Evolutionary conservation across 2,888 invertebrate species (phyloP).

Genomic region (Camptogramma bilineatum): DNA sequence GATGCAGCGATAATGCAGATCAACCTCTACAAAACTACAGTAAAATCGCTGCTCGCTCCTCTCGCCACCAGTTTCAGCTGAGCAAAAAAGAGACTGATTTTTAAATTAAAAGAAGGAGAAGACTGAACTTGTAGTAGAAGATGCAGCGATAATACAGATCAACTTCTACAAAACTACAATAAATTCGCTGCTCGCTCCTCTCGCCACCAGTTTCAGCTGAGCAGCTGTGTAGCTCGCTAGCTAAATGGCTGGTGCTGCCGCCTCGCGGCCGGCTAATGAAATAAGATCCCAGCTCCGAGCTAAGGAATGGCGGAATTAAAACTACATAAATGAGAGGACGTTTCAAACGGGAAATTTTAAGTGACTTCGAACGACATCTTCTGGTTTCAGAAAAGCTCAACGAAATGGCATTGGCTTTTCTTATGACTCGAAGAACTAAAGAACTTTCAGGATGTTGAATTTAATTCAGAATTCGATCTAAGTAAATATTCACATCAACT

Average conservation of each 20-base stretch:
- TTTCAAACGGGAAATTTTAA: slow-evolving; percentile 65
- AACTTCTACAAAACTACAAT: not conserved
- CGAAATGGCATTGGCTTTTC: slow-evolving; percentile 19
- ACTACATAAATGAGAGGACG: slow-evolving; percentile 81
- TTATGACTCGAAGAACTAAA: slow-evolving; percentile 1
- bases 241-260: slow-evolving; percentile 75
- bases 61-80: slow-evolving; percentile 34
- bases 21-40: not conserved
- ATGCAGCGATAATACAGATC: not conserved
- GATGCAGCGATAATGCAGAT: not conserved
- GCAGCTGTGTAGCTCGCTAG: slow-evolving; percentile 67
- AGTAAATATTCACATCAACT: too few species aligned
- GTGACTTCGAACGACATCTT: slow-evolving; percentile 39
- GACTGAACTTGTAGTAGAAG: too few species aligned
- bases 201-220: slow-evolving; percentile 34
- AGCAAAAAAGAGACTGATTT: too few species aligned
- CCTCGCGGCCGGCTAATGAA: slow-evolving; percentile 81
- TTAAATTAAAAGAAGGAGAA: too few species aligned
- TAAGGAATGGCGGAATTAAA: slow-evolving; percentile 85
- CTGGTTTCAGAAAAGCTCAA: slow-evolving; percentile 31
- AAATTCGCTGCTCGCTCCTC: slow-evolving; percentile 23
- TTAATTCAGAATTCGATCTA: not conserved
- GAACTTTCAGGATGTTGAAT: not conserved
- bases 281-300: slow-evolving; percentile 79
- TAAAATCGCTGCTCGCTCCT: slow-evolving; percentile 22